These are phyloP conservation scores for Pao palembangensis DNA, from an alignment of 2,113 vertebrate genomes.

Conservation along the genomic window DNA sequence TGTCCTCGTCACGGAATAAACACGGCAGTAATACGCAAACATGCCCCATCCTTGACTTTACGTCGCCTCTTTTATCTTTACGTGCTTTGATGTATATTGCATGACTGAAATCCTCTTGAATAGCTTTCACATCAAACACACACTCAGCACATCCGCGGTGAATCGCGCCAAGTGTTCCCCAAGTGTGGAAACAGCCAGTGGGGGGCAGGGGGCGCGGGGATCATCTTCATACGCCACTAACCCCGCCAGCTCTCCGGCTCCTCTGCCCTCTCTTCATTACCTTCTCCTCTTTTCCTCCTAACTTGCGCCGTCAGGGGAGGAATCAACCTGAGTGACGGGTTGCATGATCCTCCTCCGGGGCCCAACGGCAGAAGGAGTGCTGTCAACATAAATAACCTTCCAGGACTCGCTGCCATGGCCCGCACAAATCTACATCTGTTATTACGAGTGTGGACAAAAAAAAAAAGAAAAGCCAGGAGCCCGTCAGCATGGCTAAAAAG, in stretches of 20 bases:
- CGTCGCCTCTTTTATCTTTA: conserved; percentile 28
- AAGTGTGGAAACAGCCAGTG: too few relatives aligned
- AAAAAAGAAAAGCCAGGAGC: background rate
- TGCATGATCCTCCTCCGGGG: conserved; percentile 62
- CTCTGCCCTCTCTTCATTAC: conserved; percentile 43
- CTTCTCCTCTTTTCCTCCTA: conserved; percentile 52
- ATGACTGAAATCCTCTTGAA: conserved; percentile 28
- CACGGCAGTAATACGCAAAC: conserved; percentile 6
- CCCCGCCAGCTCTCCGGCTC: conserved; percentile 30
- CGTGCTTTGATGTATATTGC: conserved; percentile 37
- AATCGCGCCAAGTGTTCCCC: too few relatives aligned
- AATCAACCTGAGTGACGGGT: conserved; percentile 62
- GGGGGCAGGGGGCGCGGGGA: conserved; percentile 10
- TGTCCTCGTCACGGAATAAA: conserved; percentile 1
- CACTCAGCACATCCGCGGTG: conserved; percentile 45
- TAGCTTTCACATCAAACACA: conserved; percentile 48
- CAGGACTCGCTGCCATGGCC: conserved; percentile 36
- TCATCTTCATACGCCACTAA: background rate
- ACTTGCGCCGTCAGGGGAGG: conserved; percentile 49
- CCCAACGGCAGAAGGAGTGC: conserved; percentile 52
- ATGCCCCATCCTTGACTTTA: conserved; percentile 18
- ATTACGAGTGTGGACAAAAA: conserved; percentile 20
- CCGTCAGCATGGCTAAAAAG: conserved; percentile 21
- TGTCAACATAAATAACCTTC: conserved; percentile 68
- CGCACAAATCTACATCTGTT: conserved; percentile 43